Base-by-base conservation (phyloP, 2,113 vertebrate species). In the Hippolais icterina region DNA sequence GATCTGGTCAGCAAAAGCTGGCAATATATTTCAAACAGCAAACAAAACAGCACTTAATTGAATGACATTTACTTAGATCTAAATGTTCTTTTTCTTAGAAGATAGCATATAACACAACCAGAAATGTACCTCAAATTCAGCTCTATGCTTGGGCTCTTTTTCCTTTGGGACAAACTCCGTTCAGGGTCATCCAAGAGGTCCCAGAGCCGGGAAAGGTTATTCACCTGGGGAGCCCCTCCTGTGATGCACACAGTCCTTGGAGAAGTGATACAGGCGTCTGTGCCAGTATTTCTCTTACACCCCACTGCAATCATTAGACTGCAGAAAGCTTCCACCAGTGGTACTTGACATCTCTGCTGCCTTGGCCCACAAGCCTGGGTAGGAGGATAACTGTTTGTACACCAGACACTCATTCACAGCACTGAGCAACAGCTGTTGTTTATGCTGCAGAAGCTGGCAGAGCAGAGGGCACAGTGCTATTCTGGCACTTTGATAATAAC, bases 31-130 rank as follows among this genome's bases (percentile, higher is more conserved):
- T 72, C 37, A 70, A 89, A 76, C 10, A 29, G 39, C 42, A 85
- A 94, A 83, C 61, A 76, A 94, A 92, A 23, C 31, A 81, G 11
- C 20, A 16, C 27, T 69, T 79, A 91, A 88, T 56, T 93, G 41
- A 95, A 83, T 68, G 33, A 33, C 72, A 72, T 64, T 93, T 94
- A 92, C 81, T 92, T 86, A 77, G 46, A 75, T 59, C 66, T 56
- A 92, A 92, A 77, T 0, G 0, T 57, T 74, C 28, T 41, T 74
- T 64, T 70, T 59, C 65, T 72, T 85, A 69, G 42, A 85, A 33
- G 29, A 56, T 0, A 68, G 16, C 0, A 1, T 19, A 20, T 17
- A 25, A 59, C n/a, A 24, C 12, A 72, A 69, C 12, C 21, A 74
- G 54, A 83, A 79, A 31, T 4, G 5, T 14, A 72, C 25, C 11